phyloP scores from a whole-genome alignment of 2,888 invertebrate species.

The Agrotis segetum region DNA sequence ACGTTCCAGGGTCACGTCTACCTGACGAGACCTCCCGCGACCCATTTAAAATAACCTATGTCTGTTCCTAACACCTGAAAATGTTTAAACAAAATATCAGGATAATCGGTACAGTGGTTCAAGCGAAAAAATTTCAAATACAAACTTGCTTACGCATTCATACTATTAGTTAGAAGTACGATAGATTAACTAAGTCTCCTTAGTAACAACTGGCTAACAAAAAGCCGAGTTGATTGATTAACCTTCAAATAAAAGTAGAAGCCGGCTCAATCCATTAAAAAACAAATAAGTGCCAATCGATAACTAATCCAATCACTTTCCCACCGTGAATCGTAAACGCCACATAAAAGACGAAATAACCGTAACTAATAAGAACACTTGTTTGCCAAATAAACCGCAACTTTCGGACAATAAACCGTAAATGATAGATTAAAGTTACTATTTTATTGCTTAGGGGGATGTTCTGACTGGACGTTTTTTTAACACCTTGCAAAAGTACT shows the following conservation, averaged over 20 bases:
- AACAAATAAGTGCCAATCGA: constrained; percentile 29
- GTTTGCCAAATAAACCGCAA: constrained; percentile 70
- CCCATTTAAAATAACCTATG: too few relatives aligned
- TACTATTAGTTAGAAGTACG: too few relatives aligned
- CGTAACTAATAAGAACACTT: constrained; percentile 62
- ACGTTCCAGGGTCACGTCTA: too few relatives aligned
- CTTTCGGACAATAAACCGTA: constrained; percentile 68
- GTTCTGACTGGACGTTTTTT: background rate
- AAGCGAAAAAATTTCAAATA: too few relatives aligned
- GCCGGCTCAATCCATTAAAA: constrained; percentile 17
- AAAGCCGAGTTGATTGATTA: background rate
- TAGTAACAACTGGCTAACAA: background rate
- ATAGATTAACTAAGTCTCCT: background rate
- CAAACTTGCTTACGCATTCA: too few relatives aligned
- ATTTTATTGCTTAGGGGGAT: constrained; percentile 60
- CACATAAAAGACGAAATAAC: constrained; percentile 60
- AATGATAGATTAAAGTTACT: constrained; percentile 58
- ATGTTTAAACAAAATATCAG: too few relatives aligned
- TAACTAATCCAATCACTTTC: constrained; percentile 52
- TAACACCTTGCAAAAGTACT: too few relatives aligned
- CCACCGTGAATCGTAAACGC: constrained; percentile 55
- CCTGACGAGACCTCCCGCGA: too few relatives aligned
- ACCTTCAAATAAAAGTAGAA: background rate
- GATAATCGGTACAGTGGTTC: too few relatives aligned
- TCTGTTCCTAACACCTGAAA: too few relatives aligned